Base-by-base conservation (phyloP, 2,888 invertebrate species). In the Lepeophtheirus nordmannii region DNA sequence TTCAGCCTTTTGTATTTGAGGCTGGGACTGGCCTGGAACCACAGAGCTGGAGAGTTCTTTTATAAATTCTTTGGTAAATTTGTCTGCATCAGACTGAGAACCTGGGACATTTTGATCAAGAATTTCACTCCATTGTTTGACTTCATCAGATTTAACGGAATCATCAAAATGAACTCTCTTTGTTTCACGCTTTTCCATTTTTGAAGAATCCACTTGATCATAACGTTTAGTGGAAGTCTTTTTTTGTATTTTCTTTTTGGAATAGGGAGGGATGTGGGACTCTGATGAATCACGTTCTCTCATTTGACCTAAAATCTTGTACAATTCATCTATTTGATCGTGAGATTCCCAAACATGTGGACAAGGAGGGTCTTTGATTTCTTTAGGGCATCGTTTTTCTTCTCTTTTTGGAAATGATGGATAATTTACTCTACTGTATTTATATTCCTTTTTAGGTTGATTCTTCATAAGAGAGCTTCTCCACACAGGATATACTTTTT, bases 311-410 rank as follows among this genome's bases (percentile, higher is more conserved):
- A 66, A 22, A 23, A 41, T 58, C 17, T 22, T n/a, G 17, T 58
- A 41, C n/a, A 66, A 46, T 22, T 7, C 40, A n/a, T 66, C 39
- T 17, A 66, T 66, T 12, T 37, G n/a, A 22, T 66, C 66, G 10
- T 66, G 20, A 12, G 30, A 20, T 46, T 66, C 66, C 66, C 66
- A 66, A 10, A 41, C 81, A 81, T 70, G 79, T 80, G 71, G 77
- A 82, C 56, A 80, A 82, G 71, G 78, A 81, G n/a, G 80, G 85
- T 71, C 82, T 83, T 14, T 79, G 80, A 69, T 73, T 82, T 68
- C 72, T 92, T 68, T 89, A 88, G 72, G 78, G 76, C 65, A 75
- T 90, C 71, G 82, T 91, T 0, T 80, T 87, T 73, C 80, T 90
- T 63, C 81, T 90, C 68, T 82, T 83, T 76, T 87, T 89, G 80